These are phyloP conservation scores for Melanerpes formicivorus DNA, from an alignment of 2,113 vertebrate species.

Conservation along the genomic window DNA sequence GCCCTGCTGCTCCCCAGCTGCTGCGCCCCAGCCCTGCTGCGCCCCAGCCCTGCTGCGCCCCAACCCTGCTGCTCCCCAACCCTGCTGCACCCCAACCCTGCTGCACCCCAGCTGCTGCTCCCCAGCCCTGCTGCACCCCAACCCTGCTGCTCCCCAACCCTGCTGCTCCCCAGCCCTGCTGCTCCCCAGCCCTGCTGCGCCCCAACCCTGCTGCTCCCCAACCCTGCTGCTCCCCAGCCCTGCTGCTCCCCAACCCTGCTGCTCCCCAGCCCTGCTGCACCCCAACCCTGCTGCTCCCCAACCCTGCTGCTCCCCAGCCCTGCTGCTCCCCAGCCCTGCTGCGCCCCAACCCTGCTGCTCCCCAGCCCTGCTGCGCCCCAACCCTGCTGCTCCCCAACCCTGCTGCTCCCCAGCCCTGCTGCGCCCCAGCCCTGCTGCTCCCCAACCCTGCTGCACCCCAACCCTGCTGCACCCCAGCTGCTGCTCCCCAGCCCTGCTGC, in stretches of 20 bases:
- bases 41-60: neutral
- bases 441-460: neutral
- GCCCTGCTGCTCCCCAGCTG: neutral
- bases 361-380: neutral
- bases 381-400: neutral
- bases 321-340: neutral
- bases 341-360: neutral
- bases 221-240: neutral
- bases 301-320: neutral
- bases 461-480: neutral
- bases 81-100: neutral
- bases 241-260: neutral
- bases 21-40: neutral
- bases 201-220: neutral
- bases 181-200: neutral
- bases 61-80: neutral
- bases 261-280: neutral
- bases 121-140: neutral
- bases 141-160: neutral
- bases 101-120: neutral
- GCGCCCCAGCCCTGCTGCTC: neutral
- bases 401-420: neutral
- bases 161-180: neutral
- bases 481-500: too few relatives aligned
- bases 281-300: neutral